Conservation (phyloP, 1,140 invertebrate species). For the Drosophila orosa region DNA sequence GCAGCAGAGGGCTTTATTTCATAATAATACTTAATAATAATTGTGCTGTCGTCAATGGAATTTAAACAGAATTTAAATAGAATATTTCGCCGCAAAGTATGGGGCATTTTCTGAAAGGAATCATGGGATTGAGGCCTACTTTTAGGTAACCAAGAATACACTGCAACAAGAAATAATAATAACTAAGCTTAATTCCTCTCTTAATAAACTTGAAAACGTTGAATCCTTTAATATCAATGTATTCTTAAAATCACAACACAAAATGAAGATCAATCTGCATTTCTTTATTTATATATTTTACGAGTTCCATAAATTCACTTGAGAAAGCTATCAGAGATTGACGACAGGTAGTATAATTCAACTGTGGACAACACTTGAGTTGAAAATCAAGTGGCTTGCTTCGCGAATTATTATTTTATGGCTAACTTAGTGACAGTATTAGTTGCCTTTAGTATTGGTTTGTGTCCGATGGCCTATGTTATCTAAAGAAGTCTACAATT, state of each 20-base stretch:
- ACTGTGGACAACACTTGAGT: conserved; percentile 6
- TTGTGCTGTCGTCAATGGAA: not conserved
- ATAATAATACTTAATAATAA: too few relatives aligned
- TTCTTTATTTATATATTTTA: conserved; percentile 1
- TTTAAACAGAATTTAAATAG: too few relatives aligned
- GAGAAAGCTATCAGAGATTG: conserved; percentile 5
- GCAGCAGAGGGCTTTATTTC: not conserved
- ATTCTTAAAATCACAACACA: not conserved
- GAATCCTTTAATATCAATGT: not conserved
- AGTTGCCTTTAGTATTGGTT: not conserved
- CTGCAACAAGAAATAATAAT: too few relatives aligned
- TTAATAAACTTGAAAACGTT: not conserved
- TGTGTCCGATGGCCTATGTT: not conserved
- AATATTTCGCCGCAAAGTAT: conserved; percentile 4
- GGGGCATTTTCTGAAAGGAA: not conserved
- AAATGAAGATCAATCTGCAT: not conserved
- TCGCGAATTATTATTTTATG: not conserved
- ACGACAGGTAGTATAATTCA: not conserved
- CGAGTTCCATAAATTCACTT: not conserved
- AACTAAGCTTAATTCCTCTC: too few relatives aligned
- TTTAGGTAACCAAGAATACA: too few relatives aligned
- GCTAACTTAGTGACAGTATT: not conserved
- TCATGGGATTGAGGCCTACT: not conserved
- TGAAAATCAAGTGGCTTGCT: not conserved
- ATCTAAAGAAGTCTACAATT: not conserved